Evolutionary conservation across 2,113 vertebrate genomes (phyloP).

Genomic region (Sylvietta virens): DNA sequence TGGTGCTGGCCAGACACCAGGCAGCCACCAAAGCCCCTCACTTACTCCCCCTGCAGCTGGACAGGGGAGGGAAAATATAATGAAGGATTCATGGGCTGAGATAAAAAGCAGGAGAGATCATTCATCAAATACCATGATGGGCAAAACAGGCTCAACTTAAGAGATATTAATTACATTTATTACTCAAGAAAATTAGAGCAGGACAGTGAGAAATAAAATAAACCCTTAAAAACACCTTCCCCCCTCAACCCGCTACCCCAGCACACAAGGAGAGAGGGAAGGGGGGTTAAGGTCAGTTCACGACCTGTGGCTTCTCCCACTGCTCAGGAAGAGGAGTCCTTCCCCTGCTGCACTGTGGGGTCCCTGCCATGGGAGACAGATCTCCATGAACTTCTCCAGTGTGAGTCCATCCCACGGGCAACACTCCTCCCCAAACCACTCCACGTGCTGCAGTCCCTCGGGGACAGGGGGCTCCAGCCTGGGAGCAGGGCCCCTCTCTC

Average conservation of each 20-base stretch:
- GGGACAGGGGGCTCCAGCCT: not conserved
- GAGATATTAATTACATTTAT: not conserved
- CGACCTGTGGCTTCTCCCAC: not conserved
- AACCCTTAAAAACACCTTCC: not conserved
- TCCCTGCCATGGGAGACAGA: not conserved
- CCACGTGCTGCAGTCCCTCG: not conserved
- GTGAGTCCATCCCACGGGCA: not conserved
- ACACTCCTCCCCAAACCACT: fast-evolving
- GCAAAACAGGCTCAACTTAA: not conserved
- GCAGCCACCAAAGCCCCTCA: not conserved
- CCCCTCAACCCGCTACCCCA: not conserved
- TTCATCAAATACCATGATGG: not conserved
- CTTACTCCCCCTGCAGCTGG: not conserved
- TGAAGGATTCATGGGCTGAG: not conserved
- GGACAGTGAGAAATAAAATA: not conserved
- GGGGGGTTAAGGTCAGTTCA: not conserved
- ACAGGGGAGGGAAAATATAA: not conserved
- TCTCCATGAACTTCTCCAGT: not conserved
- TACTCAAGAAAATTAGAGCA: not conserved
- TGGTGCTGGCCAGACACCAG: not conserved
- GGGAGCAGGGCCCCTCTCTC: not conserved
- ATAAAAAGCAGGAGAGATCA: not conserved
- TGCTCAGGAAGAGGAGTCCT: not conserved
- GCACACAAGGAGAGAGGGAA: not conserved
- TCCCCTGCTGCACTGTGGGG: not conserved